Conservation (phyloP, 2,797 vertebrate species). For the Trachops cirrhosus region DNA sequence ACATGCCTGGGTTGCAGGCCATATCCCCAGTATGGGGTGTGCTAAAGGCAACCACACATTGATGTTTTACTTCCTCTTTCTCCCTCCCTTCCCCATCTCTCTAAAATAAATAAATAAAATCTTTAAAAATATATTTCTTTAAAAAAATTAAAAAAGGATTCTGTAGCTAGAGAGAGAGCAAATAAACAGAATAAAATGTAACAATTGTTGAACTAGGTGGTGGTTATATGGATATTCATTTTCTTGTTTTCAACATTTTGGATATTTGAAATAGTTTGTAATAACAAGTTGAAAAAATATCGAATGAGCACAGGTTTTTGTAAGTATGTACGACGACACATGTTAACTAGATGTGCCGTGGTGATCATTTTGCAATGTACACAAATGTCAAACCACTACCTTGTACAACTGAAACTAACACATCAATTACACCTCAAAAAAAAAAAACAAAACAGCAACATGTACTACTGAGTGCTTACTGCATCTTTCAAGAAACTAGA, state of each 20-base stretch:
- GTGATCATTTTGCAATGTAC: not conserved
- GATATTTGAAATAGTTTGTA: not conserved
- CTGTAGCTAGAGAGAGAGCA: not conserved
- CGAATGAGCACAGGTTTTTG: not conserved
- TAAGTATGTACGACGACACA: not conserved
- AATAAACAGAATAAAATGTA: not conserved
- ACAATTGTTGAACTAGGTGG: not conserved
- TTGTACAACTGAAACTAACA: not conserved
- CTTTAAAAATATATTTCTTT: too few relatives aligned
- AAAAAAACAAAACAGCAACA: not conserved
- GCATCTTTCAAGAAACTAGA: not conserved
- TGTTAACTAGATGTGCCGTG: not conserved
- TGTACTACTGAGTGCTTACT: not conserved
- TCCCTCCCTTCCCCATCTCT: too few relatives aligned
- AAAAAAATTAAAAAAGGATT: not conserved
- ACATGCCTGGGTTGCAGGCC: too few relatives aligned
- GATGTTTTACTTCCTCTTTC: too few relatives aligned
- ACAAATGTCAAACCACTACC: not conserved
- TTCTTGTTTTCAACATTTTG: not conserved
- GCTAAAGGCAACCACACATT: too few relatives aligned
- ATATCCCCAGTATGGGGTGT: too few relatives aligned
- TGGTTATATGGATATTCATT: not conserved
- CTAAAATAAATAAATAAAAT: too few relatives aligned
- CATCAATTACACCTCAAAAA: not conserved
- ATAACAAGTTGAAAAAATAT: not conserved